Evolutionary conservation across 2,113 vertebrate genomes (phyloP), one percentile per base, ranked within the genome.

Genomic region (Sisor rabdophorus): DNA sequence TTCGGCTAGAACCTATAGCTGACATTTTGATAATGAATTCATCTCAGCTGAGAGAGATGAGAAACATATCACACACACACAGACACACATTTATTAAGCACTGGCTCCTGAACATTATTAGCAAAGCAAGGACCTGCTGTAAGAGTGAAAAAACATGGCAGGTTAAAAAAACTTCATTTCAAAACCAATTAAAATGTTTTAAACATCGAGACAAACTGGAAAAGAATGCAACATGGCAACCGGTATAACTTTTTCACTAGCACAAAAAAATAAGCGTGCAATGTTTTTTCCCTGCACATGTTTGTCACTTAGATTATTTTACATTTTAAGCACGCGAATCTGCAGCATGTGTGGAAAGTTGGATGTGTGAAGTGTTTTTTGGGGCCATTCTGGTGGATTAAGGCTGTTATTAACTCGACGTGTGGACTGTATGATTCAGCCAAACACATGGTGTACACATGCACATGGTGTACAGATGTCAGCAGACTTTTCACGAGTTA

Each of bases 1-100:
- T 82, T 63, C 67, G 22, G 22, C 16, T 58, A 80, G 79, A 71
- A 79, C 67, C 73, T 55, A 44, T 44, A 26, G 60, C 65, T 83
- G 78, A 83, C 78, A 83, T 83, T 83, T 78, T 80, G 71, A 78
- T 80, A 83, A 83, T 80, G 75, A 80, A 80, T 59, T 72, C 48
- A 1, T 78, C 67, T 78, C 65, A 75, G 67, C 65, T 71, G 75
- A 65, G 60, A 47, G 28, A 52, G 40, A 70, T 36, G 44, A 64
- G 10, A 17, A 73, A 63, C 64, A 73, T 64, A 30, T 36, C 44
- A 77, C 24, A 75, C 4, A 26, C 11, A 69, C 40, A 44, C 17
- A 59, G 50, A 40, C 40, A 50, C 40, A 58, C 1, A 55, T 77
- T 77, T 73, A 69, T 67, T 79, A 79, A 73, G 32, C 40, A 13